Percentiles rank a stretch among this genome's conserved stretches.
Conservation (phyloP, 2,888 invertebrate genomes). For the Xanthia icteritia region DNA sequence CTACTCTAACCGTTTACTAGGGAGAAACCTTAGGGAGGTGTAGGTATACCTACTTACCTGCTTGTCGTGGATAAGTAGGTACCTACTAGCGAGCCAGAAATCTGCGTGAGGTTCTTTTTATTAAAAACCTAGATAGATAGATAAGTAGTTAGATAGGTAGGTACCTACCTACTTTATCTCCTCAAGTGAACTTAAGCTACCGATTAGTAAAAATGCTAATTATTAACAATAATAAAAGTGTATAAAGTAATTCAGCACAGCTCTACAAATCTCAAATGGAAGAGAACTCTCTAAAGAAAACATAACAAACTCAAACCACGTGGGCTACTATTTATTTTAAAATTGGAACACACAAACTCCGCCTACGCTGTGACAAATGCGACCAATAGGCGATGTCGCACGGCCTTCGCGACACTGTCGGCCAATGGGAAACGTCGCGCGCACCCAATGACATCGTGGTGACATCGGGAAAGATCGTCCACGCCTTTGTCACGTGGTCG, state of each 20-base stretch:
- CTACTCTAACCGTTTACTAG: not conserved
- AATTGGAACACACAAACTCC: constrained; percentile 78
- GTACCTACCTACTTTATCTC: not conserved
- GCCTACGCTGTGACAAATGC: constrained; percentile 83
- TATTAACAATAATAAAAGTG: not conserved
- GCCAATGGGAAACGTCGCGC: constrained; percentile 83
- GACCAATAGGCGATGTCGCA: constrained; percentile 87
- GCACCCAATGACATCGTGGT: constrained; percentile 88
- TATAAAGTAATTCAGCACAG: not conserved
- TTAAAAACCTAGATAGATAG: not conserved
- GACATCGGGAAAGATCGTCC: constrained; percentile 82
- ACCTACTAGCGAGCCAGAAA: not conserved
- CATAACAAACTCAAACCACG: constrained; percentile 52
- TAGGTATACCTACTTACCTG: too few relatives aligned
- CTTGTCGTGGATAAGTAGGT: not conserved
- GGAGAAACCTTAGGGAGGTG: not conserved
- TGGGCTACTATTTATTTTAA: constrained; percentile 71
- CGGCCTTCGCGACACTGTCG: constrained; percentile 83
- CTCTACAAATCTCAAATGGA: not conserved
- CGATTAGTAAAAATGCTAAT: not conserved
- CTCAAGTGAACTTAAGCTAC: not conserved
- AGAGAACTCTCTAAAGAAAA: constrained; percentile 10
- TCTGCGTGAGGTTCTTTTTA: not conserved
- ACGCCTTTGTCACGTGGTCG: constrained; percentile 83
- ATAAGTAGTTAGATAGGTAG: too few relatives aligned